phyloP scores from a whole-genome alignment of 2,113 vertebrate species.

The Cephalopholis sonnerati region DNA sequence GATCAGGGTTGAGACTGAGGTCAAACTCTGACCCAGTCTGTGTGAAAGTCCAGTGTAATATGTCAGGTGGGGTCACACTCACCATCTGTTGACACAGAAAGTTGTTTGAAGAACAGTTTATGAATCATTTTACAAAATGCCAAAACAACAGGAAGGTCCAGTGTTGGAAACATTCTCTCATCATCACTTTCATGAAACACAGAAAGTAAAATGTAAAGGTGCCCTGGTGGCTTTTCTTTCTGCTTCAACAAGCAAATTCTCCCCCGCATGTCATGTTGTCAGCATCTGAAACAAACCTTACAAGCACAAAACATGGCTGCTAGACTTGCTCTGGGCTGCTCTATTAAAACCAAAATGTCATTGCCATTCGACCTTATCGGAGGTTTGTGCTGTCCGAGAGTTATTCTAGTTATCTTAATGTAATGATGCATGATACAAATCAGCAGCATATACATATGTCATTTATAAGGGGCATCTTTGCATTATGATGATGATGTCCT shows the following conservation, averaged over 20 bases:
- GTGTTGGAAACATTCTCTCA: not conserved
- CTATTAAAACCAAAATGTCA: too few species aligned
- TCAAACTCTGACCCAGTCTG: slow-evolving; percentile 12
- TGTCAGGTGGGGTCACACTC: slow-evolving; percentile 3
- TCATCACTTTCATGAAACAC: not conserved
- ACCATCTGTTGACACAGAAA: slow-evolving; percentile 1
- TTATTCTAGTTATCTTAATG: too few species aligned
- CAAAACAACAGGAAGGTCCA: not conserved
- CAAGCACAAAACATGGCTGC: too few species aligned
- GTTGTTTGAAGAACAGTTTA: not conserved
- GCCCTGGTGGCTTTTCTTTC: not conserved
- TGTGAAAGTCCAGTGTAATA: slow-evolving; percentile 16
- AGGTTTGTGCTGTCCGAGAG: too few species aligned
- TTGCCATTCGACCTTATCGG: too few species aligned
- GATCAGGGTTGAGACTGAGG: not conserved
- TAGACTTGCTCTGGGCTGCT: too few species aligned
- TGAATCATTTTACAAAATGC: not conserved
- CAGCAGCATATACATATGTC: too few species aligned
- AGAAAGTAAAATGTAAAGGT: not conserved
- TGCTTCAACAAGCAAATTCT: not conserved
- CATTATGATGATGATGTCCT: too few species aligned
- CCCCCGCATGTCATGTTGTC: not conserved
- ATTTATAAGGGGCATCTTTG: too few species aligned
- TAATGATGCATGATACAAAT: too few species aligned
- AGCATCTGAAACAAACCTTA: too few species aligned